Evolutionary conservation across 2,797 vertebrate species (phyloP).

Genomic region (Sebastes variabilis): DNA sequence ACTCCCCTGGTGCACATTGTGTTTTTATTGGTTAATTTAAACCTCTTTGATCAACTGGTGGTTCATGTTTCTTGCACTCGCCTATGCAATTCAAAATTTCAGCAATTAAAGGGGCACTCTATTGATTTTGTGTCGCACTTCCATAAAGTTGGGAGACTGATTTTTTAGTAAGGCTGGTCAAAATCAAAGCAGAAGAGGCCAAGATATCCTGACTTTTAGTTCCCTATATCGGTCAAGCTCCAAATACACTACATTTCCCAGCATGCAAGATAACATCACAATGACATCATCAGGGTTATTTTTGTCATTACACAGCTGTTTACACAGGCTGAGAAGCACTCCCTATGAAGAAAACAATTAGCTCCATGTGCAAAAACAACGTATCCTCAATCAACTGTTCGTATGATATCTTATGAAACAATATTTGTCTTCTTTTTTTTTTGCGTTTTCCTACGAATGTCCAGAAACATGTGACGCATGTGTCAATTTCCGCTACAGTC

Average conservation of each 20-base stretch:
- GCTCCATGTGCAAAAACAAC: neutral
- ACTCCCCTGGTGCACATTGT: neutral
- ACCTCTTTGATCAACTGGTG: neutral
- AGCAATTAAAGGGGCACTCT: neutral
- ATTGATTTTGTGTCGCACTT: neutral
- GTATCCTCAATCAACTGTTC: no score
- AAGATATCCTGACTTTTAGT: neutral
- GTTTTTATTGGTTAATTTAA: neutral
- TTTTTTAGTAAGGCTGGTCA: neutral
- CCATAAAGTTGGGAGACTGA: neutral
- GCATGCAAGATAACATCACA: neutral
- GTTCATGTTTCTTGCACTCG: neutral
- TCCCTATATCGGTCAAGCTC: neutral
- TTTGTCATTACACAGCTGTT: neutral
- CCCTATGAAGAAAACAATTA: neutral
- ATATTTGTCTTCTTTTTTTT: no score
- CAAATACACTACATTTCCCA: neutral
- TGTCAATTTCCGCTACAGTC: no score
- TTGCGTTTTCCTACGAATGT: no score
- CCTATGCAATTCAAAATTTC: neutral
- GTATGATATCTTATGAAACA: no score
- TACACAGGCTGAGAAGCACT: rapidly evolving
- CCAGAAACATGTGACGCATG: rapidly evolving
- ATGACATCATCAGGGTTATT: neutral
- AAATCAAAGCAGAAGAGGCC: neutral